Conservation (phyloP, 1,140 invertebrate species). For the Hetaerina americana region DNA sequence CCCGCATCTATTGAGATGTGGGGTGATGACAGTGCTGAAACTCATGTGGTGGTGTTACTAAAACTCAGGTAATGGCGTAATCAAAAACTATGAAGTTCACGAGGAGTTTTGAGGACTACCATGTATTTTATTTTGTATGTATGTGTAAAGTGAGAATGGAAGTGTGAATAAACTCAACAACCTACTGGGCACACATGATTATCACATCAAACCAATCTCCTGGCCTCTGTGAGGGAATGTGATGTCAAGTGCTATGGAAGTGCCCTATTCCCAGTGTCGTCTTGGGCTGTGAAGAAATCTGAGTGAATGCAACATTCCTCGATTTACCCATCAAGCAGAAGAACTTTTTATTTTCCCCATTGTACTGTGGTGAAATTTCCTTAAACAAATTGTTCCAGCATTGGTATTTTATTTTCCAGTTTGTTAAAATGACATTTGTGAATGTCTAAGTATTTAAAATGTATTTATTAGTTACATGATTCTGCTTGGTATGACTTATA, state of each 20-base stretch:
- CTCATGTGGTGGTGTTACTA: background rate
- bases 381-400: no score
- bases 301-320: background rate
- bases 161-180: background rate
- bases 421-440: no score
- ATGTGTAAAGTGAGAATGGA: background rate
- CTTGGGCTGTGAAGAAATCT: background rate
- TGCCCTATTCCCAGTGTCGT: background rate
- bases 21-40: background rate
- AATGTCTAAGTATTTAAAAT: no score
- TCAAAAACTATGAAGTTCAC: background rate
- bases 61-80: background rate
- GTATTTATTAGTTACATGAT: no score
- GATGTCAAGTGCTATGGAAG: background rate
- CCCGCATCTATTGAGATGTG: background rate
- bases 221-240: background rate
- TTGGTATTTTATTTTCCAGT: no score
- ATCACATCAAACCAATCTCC: background rate
- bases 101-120: background rate
- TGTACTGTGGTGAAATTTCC: no score
- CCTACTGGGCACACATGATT: background rate
- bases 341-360: no score
- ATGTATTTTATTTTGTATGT: background rate
- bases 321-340: background rate
- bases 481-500: no score